Percentiles rank a stretch among this genome's conserved stretches.
Conservation (phyloP, 2,113 vertebrate genomes). For the Entomyzon cyanotis region DNA sequence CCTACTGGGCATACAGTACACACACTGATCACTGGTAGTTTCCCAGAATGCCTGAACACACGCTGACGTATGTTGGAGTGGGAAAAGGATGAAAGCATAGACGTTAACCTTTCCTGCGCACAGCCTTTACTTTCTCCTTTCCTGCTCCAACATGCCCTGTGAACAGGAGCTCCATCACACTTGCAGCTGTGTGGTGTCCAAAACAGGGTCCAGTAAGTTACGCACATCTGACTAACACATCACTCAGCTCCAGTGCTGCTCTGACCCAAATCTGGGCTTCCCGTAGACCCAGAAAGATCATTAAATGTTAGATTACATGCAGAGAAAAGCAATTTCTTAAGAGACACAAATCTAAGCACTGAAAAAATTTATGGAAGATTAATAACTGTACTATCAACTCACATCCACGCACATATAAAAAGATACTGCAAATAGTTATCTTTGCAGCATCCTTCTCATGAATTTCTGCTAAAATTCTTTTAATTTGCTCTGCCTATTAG, state of each 20-base stretch:
- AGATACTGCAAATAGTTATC: background rate
- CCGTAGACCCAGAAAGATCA: background rate
- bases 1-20: background rate
- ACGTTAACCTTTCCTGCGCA: accelerated
- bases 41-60: background rate
- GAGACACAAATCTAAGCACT: background rate
- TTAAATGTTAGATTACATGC: background rate
- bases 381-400: background rate
- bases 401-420: background rate
- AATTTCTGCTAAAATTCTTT: background rate
- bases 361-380: background rate
- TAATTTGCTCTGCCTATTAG: background rate
- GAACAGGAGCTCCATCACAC: background rate
- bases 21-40: background rate
- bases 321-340: background rate
- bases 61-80: accelerated
- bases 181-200: background rate
- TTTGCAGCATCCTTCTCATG: background rate
- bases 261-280: background rate
- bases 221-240: background rate
- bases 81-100: background rate
- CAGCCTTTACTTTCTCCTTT: background rate
- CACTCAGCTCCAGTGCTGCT: accelerated
- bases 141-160: background rate
- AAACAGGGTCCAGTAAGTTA: background rate